A percentile compares a stretch with the other conserved stretches of the same genome.
phyloP scores from a whole-genome alignment of 2,888 invertebrate genomes.

The Latrodectus hesperus region DNA sequence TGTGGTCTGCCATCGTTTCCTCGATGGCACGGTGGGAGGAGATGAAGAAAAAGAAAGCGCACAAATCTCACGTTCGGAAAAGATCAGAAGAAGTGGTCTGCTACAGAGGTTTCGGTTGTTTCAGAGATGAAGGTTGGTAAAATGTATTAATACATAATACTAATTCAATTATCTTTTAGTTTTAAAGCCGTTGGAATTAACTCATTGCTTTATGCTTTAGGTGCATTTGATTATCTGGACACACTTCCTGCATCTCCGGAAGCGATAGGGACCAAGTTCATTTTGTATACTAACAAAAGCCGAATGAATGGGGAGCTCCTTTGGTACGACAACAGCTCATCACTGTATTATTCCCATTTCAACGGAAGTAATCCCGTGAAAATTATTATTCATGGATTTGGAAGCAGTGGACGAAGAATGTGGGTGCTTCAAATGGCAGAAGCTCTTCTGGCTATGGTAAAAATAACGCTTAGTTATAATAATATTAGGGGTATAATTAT shows the following conservation, averaged over 20 bases:
- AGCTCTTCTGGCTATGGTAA: constrained; percentile 90
- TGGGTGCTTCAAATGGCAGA: constrained; percentile 96
- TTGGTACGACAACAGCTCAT: constrained; percentile 73
- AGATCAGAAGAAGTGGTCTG: constrained; percentile 87
- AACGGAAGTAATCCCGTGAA: constrained; percentile 87
- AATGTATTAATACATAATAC: no score
- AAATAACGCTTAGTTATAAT: background rate
- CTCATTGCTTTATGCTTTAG: constrained; percentile 74
- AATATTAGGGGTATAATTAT: no score
- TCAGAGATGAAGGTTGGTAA: constrained; percentile 82
- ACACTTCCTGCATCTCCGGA: constrained; percentile 83
- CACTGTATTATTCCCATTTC: constrained; percentile 84
- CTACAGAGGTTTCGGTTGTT: constrained; percentile 92
- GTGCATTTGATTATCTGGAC: constrained; percentile 91
- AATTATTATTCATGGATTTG: constrained; percentile 94
- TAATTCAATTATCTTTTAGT: background rate
- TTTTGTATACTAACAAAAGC: constrained; percentile 79
- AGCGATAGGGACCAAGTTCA: constrained; percentile 84
- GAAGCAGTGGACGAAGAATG: constrained; percentile 90
- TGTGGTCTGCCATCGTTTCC: constrained; percentile 79
- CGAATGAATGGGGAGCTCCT: constrained; percentile 74
- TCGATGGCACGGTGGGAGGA: constrained; percentile 83
- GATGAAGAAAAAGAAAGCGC: constrained; percentile 56
- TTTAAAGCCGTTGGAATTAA: background rate
- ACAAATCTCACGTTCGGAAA: constrained; percentile 76